Base-by-base conservation (phyloP, 2,113 vertebrate species). In the Xenopus laevis region DNA sequence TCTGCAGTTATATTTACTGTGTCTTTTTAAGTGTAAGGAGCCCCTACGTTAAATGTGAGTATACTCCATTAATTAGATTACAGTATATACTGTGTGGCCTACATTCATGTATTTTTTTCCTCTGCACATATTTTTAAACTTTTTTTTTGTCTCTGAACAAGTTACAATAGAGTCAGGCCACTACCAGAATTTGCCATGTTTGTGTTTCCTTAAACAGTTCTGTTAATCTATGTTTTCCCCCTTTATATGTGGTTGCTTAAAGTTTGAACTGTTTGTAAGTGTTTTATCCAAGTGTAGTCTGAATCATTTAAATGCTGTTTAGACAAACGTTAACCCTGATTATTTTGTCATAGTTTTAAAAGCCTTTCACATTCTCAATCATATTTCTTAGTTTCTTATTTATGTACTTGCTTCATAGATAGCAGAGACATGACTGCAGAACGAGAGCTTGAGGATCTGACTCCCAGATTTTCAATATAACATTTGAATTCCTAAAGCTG, bases 211-310 rank as follows among this genome's bases (percentile, higher is more conserved):
- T 1, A 70, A 85, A 82, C 81, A 78, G 84, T 65, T 10, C 72
- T 87, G 30, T 27, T 27, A 30, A 33, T 65, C n/a, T 66, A 40
- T 58, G 30, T 12, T 65, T 68, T 40, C 27, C 23, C 71, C 86
- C 87, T 88, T 74, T 84, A 40, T 44, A 33, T 84, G 88, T 92
- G 83, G 87, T 92, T 90, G 93, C 93, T 92, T 85, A 87, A 89
- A 74, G 30, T 84, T 86, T 88, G 83, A 79, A 86, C 87, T 91
- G 90, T 94, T 89, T 88, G 8, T 40, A 79, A 91, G 81, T 86
- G 85, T 89, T 90, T 85, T 86, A 80, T 91, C 91, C 89, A 88
- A 89, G 88, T 95, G 82, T 92, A 91, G 89, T 87, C 91, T 83
- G 75, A 87, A 86, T 92, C 89, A 89, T 91, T 93, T 91, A 89